These are phyloP conservation scores for Parnassius glacialis DNA, from an alignment of 2,888 invertebrate species.

Conservation along the genomic window DNA sequence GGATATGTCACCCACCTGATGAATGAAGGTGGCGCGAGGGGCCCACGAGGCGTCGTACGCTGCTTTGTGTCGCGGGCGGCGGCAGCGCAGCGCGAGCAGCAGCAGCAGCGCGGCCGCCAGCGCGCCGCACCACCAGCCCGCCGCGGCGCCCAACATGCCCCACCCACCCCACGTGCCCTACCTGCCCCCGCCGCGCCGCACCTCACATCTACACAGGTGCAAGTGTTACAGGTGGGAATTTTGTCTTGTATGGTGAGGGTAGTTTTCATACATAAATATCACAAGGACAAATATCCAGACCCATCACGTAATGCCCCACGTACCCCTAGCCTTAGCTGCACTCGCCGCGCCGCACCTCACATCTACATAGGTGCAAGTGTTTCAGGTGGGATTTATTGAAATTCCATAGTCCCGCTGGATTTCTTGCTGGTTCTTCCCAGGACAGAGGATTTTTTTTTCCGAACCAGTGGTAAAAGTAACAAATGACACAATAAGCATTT, in stretches of 20 bases:
- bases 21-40: constrained; percentile 29
- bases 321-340: constrained; percentile 54
- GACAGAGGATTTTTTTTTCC: no score
- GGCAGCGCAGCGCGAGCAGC: constrained; percentile 60
- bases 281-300: no score
- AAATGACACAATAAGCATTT: no score
- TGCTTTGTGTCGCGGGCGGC: constrained; percentile 42
- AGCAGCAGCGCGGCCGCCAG: constrained; percentile 63
- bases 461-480: no score
- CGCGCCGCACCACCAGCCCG: constrained; percentile 70
- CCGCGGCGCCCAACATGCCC: constrained; percentile 70
- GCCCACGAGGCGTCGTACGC: constrained; percentile 30
- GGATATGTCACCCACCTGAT: constrained; percentile 31
- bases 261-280: no score
- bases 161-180: constrained; percentile 68
- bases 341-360: constrained; percentile 65
- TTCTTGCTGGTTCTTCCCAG: no score
- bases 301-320: constrained; percentile 62
- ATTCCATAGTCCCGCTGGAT: no score
- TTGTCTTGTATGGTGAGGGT: no score
- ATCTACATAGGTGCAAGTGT: constrained; percentile 45
- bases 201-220: constrained; percentile 60
- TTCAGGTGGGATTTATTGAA: no score
- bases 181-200: constrained; percentile 63
- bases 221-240: no score